These are phyloP conservation scores for Steinernema scapterisci DNA, from an alignment of 2,888 invertebrate genomes.

Conservation along the genomic window DNA sequence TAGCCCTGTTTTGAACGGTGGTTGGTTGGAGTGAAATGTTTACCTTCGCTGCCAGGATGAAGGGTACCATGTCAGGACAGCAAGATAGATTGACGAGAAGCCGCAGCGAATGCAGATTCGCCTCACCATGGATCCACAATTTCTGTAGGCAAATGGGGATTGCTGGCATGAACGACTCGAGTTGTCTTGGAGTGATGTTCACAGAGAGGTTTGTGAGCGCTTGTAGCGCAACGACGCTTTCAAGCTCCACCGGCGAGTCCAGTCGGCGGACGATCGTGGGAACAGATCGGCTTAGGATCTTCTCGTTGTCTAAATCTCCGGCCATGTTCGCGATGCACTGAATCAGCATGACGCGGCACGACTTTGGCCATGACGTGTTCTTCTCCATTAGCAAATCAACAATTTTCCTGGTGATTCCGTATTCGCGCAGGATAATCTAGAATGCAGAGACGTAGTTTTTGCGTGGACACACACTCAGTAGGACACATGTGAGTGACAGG, in stretches of 20 bases:
- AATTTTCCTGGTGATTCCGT: conserved; percentile 53
- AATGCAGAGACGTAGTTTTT: conserved; percentile 31
- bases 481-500: no score
- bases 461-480: no score
- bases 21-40: conserved; percentile 6
- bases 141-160: conserved; percentile 53
- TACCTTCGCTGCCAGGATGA: conserved; percentile 72
- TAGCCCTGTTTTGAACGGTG: background rate
- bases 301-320: conserved; percentile 45
- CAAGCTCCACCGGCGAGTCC: conserved; percentile 56
- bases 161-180: conserved; percentile 50
- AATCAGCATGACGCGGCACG: conserved; percentile 59
- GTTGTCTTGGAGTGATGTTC: conserved; percentile 52
- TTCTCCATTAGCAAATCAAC: conserved; percentile 54
- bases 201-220: conserved; percentile 61
- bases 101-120: conserved; percentile 69
- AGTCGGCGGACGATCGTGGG: conserved; percentile 51
- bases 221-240: conserved; percentile 60
- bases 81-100: conserved; percentile 74
- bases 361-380: conserved; percentile 51
- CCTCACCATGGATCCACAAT: conserved; percentile 60
- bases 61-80: conserved; percentile 73
- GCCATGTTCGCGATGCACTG: conserved; percentile 64
- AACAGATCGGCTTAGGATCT: conserved; percentile 46
- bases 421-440: conserved; percentile 52